Percentiles rank a stretch among this genome's conserved stretches.
phyloP scores from a whole-genome alignment of 2,113 vertebrate species.

The Rhynchomys soricoides region DNA sequence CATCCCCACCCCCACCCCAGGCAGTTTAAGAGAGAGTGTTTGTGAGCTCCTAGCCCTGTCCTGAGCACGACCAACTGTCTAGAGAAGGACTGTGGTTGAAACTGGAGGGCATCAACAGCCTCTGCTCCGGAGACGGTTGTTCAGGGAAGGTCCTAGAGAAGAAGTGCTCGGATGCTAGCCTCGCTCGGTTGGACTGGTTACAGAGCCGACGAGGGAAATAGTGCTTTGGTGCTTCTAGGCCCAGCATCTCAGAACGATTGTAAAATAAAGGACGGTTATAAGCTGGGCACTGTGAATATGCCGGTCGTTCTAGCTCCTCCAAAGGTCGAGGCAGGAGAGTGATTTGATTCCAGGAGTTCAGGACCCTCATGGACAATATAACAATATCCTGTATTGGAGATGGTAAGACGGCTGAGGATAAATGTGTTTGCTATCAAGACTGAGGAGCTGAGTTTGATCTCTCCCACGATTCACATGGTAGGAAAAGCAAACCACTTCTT shows the following conservation, averaged over 20 bases:
- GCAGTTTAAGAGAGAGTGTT: background rate
- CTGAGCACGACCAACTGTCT: background rate
- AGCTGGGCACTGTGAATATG: rapidly evolving
- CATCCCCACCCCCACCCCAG: no score
- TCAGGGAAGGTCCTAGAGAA: background rate
- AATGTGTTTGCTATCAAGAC: background rate
- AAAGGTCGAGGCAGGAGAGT: background rate
- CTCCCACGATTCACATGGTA: no score
- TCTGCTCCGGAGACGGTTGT: rapidly evolving
- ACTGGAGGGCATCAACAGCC: rapidly evolving
- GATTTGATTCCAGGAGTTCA: background rate
- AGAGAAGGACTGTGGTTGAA: background rate
- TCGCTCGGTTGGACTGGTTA: background rate
- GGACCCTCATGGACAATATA: no score
- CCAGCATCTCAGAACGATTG: background rate
- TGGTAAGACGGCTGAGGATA: background rate
- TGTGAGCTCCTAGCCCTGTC: background rate
- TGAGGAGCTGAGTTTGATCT: background rate
- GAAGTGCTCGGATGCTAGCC: background rate
- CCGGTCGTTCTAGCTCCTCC: background rate
- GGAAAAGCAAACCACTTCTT: background rate
- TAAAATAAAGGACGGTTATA: background rate
- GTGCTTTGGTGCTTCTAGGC: background rate
- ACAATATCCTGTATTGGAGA: background rate
- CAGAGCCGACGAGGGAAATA: background rate